Evolutionary conservation across 2,113 vertebrate genomes (phyloP).

Genomic region (Ascaphus truei): DNA sequence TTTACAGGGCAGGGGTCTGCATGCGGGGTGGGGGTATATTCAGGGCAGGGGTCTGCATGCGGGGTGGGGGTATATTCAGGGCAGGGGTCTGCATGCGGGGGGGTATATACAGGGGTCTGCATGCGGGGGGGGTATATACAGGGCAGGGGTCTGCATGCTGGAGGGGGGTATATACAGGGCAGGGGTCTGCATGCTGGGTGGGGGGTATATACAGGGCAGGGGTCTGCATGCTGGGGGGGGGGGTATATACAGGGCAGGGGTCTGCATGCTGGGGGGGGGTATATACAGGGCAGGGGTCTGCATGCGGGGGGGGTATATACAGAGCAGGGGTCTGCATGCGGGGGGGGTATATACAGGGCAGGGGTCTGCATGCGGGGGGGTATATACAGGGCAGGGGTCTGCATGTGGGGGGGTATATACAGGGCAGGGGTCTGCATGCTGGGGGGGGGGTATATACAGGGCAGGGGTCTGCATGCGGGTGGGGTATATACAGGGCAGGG

Average conservation of each 20-base stretch:
- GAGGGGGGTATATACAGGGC: neutral
- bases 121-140: neutral
- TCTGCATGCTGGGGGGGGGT: neutral
- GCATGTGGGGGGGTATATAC: neutral
- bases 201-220: neutral
- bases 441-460: slow-evolving; percentile 19
- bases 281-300: neutral
- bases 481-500: neutral
- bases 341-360: neutral
- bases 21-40: too few relatives aligned
- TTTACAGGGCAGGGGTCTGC: too few relatives aligned
- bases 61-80: too few relatives aligned
- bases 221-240: neutral
- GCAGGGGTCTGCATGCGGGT: slow-evolving; percentile 8
- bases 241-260: neutral
- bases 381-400: neutral
- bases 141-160: neutral
- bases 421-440: neutral
- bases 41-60: too few relatives aligned
- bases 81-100: too few relatives aligned
- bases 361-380: neutral
- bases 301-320: too few relatives aligned
- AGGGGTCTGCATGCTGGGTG: neutral
- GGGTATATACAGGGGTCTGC: neutral
- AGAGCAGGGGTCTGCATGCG: neutral